Percentiles rank a stretch among this genome's conserved stretches.
phyloP scores from a whole-genome alignment of 2,888 invertebrate species.

The Papilio gigon region DNA sequence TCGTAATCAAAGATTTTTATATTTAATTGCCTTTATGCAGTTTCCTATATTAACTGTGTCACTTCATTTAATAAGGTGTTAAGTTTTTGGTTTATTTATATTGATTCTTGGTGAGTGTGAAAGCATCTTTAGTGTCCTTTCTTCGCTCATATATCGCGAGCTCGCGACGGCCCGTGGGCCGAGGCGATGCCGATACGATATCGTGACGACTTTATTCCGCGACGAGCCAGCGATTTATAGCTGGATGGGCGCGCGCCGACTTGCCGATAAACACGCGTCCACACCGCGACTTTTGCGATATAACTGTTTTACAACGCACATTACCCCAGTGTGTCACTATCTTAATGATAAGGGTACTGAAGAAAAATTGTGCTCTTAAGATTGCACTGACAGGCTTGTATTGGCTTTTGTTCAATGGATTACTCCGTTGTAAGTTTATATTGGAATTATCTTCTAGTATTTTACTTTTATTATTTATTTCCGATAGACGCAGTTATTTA shows the following conservation, averaged over 20 bases:
- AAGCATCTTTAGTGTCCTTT: neutral
- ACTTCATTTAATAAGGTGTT: too few species aligned
- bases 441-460: neutral
- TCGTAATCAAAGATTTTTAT: too few species aligned
- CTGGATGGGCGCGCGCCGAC: slow-evolving; percentile 44
- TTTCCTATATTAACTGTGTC: too few species aligned
- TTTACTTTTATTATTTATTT: neutral
- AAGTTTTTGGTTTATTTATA: too few species aligned
- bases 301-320: slow-evolving; percentile 37
- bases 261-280: slow-evolving; percentile 47
- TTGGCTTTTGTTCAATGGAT: slow-evolving; percentile 7
- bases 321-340: slow-evolving; percentile 30
- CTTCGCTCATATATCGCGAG: slow-evolving; percentile 52
- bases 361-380: slow-evolving; percentile 34
- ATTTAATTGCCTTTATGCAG: too few species aligned
- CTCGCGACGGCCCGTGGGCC: slow-evolving; percentile 57
- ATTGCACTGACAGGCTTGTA: slow-evolving; percentile 21
- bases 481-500: neutral
- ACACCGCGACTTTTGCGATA: slow-evolving; percentile 42
- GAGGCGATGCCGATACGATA: slow-evolving; percentile 57
- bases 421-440: neutral
- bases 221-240: slow-evolving; percentile 63
- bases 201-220: slow-evolving; percentile 75
- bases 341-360: slow-evolving; percentile 27
- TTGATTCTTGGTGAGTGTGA: slow-evolving; percentile 13